Evolutionary conservation across 2,113 vertebrate species (phyloP).

Genomic region (Copsychus sechellarum): DNA sequence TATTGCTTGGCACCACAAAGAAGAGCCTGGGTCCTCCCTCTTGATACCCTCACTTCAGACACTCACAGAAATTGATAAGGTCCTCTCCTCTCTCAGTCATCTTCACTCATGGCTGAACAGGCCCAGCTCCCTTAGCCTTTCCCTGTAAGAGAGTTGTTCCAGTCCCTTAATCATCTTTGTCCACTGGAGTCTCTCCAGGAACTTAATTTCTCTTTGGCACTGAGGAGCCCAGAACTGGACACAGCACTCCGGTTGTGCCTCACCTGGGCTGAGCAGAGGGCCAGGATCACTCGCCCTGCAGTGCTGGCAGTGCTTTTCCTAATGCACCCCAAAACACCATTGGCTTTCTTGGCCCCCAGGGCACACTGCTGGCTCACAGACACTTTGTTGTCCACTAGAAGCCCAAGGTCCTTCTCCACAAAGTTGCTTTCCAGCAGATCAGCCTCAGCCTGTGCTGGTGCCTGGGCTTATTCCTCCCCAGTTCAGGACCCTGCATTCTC

Average conservation of each 20-base stretch:
- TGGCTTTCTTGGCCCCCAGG: too few relatives aligned
- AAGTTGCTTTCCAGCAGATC: too few relatives aligned
- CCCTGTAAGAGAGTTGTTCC: not conserved
- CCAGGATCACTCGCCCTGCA: rapidly evolving
- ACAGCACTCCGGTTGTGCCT: not conserved
- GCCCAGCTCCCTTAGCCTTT: not conserved
- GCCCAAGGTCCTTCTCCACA: too few relatives aligned
- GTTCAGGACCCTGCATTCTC: not conserved
- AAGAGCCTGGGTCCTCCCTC: not conserved
- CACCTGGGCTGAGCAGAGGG: not conserved
- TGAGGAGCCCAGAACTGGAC: not conserved
- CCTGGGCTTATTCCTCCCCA: too few relatives aligned
- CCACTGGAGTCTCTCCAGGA: not conserved
- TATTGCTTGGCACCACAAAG: not conserved
- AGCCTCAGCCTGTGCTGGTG: too few relatives aligned
- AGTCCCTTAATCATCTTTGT: not conserved
- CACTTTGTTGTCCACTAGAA: too few relatives aligned
- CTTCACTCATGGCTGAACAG: not conserved
- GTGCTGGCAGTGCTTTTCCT: not conserved
- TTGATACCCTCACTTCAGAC: not conserved
- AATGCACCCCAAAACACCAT: not conserved
- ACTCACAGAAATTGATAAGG: not conserved
- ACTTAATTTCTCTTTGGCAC: rapidly evolving
- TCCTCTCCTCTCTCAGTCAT: not conserved
- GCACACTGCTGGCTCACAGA: too few relatives aligned